Conservation (phyloP, 2,113 vertebrate genomes). For the Scomber scombrus region DNA sequence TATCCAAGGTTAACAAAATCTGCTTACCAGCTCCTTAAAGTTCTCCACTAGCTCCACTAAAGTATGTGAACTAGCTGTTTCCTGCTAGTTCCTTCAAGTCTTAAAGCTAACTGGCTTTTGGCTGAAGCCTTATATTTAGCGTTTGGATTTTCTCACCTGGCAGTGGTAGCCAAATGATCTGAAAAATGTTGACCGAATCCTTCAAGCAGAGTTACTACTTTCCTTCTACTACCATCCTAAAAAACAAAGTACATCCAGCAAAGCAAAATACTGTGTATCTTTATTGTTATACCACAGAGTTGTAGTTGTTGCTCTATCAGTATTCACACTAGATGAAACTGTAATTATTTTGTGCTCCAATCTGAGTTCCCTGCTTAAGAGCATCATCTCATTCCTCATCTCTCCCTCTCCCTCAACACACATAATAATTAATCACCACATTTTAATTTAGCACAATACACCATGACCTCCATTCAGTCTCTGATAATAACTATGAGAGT, state of each 20-base stretch:
- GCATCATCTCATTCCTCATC: slow-evolving; percentile 34
- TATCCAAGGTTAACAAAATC: background rate
- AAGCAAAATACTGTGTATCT: background rate
- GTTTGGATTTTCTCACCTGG: too few relatives aligned
- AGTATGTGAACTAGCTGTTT: background rate
- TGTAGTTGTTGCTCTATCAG: slow-evolving; percentile 12
- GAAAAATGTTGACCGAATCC: too few relatives aligned
- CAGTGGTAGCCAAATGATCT: too few relatives aligned
- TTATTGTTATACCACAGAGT: background rate
- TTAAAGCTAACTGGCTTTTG: too few relatives aligned
- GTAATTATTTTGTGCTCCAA: slow-evolving; percentile 35
- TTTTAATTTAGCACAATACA: slow-evolving; percentile 61
- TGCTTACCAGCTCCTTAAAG: too few relatives aligned
- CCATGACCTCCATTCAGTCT: slow-evolving; percentile 44
- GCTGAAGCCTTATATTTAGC: background rate
- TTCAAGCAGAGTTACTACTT: too few relatives aligned
- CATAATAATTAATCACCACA: slow-evolving; percentile 58
- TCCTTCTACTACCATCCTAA: too few relatives aligned
- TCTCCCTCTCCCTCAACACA: slow-evolving; percentile 24
- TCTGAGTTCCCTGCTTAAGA: slow-evolving; percentile 14
- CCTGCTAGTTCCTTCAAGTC: too few relatives aligned
- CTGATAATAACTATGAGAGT: slow-evolving; percentile 53
- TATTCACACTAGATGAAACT: slow-evolving; percentile 13
- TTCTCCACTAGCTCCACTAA: too few relatives aligned
- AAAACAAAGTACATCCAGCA: background rate